Base-by-base conservation (phyloP, 2,797 vertebrate genomes). In the Scyliorhinus canicula region DNA sequence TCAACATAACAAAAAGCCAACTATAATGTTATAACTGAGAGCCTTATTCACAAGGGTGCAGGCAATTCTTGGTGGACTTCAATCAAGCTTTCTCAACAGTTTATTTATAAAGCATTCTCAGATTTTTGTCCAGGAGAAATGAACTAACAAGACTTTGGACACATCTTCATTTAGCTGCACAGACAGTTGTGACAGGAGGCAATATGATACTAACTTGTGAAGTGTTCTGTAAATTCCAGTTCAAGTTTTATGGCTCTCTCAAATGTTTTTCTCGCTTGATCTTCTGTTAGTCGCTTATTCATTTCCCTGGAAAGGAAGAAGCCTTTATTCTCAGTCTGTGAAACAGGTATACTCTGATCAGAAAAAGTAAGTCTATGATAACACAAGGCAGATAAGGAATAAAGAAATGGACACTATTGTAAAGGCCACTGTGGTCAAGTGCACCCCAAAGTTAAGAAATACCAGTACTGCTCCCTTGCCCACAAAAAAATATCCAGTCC, bases 151-250 rank as follows among this genome's bases (percentile, higher is more conserved):
- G n/a, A 90, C 6, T 28, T 26, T 28, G 8, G n/a, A 63, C 35
- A 40, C 88, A 91, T 63, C 11, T 63, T 91, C 44, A 60, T 91
- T 91, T 65, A 91, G 44, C 7, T 47, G 24, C 8, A 82, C 19
- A 82, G 44, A 47, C 26, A 47, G 40, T 82, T 82, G 19, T 21
- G 40, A 82, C 60, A 88, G 31, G 11, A 60, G 55, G 60, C 55
- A 90, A 79, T 24, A 44, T 3, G 55, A 95, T 93, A 96, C 98
- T 96, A 65, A 99, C 99, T 98, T 98, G 99, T 99, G 97, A 99
- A 99, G 96, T 99, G 98, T 96, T 99, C 99, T 4, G 98, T 99
- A 96, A 99, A 99, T 96, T 99, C 99, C 95, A 98, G 99, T 96
- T 99, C 99, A 97, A 99, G 97, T 96, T 99, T 99, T 97, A 97